phyloP scores from a whole-genome alignment of 2,888 invertebrate genomes.

The Trachelus stipa region DNA sequence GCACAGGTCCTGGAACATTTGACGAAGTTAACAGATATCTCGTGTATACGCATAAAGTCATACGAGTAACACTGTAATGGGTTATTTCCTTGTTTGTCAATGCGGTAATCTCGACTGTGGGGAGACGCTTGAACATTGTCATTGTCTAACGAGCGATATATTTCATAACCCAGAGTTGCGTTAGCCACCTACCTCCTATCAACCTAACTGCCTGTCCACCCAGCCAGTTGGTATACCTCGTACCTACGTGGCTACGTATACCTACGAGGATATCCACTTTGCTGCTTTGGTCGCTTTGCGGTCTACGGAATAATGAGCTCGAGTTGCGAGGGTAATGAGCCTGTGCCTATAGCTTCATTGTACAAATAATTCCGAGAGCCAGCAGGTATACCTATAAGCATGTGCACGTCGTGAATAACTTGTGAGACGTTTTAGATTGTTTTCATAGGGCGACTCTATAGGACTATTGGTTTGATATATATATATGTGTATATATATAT shows the following conservation, averaged over 20 bases:
- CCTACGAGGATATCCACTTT: constrained; percentile 27
- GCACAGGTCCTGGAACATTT: neutral
- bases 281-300: constrained; percentile 56
- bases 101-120: constrained; percentile 31
- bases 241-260: constrained; percentile 17
- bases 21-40: neutral
- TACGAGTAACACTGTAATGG: constrained; percentile 29
- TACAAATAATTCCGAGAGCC: neutral
- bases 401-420: neutral
- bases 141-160: constrained; percentile 40
- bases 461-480: neutral
- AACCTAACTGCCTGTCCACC: constrained; percentile 38
- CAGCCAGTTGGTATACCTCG: constrained; percentile 28
- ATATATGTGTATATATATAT: no score
- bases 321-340: constrained; percentile 59
- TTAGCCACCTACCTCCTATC: constrained; percentile 33
- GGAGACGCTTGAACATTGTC: constrained; percentile 35
- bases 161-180: constrained; percentile 40
- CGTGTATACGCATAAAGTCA: neutral
- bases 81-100: constrained; percentile 49
- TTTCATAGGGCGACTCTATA: neutral
- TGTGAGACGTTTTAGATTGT: neutral
- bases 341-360: constrained; percentile 27
- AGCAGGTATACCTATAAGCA: neutral
- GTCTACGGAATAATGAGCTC: constrained; percentile 59